A percentile compares a stretch with the other conserved stretches of the same genome.
Conservation (phyloP, 2,888 invertebrate genomes). For the Ecliptopera silaceata region DNA sequence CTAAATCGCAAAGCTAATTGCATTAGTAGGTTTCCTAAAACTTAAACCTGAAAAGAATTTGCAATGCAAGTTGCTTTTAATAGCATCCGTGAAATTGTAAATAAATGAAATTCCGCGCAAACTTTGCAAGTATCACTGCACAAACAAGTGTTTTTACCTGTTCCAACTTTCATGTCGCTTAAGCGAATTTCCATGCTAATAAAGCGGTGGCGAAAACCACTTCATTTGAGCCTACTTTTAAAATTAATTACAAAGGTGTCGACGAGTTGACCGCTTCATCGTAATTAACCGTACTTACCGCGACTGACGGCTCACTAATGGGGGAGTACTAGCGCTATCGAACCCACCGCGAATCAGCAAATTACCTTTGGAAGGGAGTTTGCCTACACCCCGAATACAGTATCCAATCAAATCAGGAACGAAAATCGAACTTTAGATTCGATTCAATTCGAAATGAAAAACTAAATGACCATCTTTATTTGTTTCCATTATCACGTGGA, state of each 20-base stretch:
- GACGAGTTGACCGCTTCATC: constrained; percentile 32
- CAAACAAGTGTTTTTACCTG: constrained; percentile 28
- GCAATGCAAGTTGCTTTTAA: constrained; percentile 10
- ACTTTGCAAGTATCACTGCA: constrained; percentile 16
- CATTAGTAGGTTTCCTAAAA: not conserved
- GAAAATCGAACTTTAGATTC: constrained; percentile 2
- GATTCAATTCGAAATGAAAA: constrained; percentile 20
- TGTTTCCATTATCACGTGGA: constrained; percentile 12
- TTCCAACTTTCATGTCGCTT: constrained; percentile 20
- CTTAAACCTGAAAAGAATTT: constrained; percentile 11
- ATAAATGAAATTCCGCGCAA: constrained; percentile 12
- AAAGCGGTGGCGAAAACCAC: constrained; percentile 26
- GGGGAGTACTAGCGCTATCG: constrained; percentile 1
- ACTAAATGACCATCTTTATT: constrained; percentile 19
- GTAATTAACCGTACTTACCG: constrained; percentile 23
- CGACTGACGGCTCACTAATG: not conserved
- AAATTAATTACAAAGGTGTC: constrained; percentile 34
- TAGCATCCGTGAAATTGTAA: constrained; percentile 7
- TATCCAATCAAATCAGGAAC: not conserved
- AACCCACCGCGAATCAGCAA: not conserved
- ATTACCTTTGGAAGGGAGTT: not conserved
- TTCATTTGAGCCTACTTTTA: constrained; percentile 28
- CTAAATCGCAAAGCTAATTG: not conserved
- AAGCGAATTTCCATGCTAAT: constrained; percentile 32
- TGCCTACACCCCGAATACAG: too few species aligned